phyloP scores from a whole-genome alignment of 2,113 vertebrate genomes.

The Halichoeres trimaculatus region DNA sequence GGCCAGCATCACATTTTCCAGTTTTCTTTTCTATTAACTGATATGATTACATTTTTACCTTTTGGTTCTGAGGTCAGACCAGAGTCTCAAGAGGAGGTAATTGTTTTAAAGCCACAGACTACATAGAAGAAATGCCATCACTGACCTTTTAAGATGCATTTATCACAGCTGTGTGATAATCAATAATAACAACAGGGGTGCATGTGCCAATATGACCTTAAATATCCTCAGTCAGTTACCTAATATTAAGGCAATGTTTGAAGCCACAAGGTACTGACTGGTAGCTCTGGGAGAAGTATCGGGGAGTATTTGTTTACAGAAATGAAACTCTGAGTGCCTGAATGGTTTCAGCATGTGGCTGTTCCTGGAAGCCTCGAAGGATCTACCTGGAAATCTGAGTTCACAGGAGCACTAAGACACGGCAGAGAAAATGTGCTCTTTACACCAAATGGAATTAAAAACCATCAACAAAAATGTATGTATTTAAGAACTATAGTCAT shows the following conservation, averaged over 20 bases:
- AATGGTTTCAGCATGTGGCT: constrained; percentile 31
- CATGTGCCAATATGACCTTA: neutral
- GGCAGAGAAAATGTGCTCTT: constrained; percentile 17
- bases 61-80: too few relatives aligned
- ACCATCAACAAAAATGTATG: neutral
- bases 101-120: too few relatives aligned
- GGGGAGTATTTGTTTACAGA: constrained; percentile 33
- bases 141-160: too few relatives aligned
- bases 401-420: neutral
- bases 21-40: too few relatives aligned
- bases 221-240: constrained; percentile 2
- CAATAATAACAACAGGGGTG: constrained; percentile 2
- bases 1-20: too few relatives aligned
- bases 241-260: neutral
- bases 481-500: neutral
- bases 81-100: too few relatives aligned
- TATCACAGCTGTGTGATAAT: neutral
- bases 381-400: constrained; percentile 23
- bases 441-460: neutral
- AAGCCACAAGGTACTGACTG: neutral
- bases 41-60: too few relatives aligned
- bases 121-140: too few relatives aligned
- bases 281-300: neutral
- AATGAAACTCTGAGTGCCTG: neutral
- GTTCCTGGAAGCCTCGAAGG: constrained; percentile 34